A percentile compares a stretch with the other conserved stretches of the same genome.
phyloP scores from a whole-genome alignment of 2,113 vertebrate genomes.

The Catharus fuscescens region DNA sequence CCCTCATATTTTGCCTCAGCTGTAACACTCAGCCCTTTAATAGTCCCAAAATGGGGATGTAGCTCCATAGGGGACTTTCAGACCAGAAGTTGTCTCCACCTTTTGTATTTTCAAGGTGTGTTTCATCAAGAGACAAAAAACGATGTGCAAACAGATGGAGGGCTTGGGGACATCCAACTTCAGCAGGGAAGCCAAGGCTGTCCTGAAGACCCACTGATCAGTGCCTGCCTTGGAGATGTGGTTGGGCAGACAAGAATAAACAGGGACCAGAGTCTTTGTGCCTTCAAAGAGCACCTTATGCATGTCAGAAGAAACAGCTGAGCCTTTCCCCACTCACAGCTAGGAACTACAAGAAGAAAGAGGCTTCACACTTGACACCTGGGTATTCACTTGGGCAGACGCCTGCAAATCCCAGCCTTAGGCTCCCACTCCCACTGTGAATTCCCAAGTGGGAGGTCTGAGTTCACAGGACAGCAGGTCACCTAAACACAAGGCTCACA shows the following conservation, averaged over 20 bases:
- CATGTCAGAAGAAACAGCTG: not conserved
- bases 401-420: not conserved
- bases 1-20: not conserved
- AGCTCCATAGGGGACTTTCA: not conserved
- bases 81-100: not conserved
- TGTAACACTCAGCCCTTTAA: not conserved
- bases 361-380: not conserved
- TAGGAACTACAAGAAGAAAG: not conserved
- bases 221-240: not conserved
- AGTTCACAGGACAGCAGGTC: not conserved
- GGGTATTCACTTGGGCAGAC: not conserved
- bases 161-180: not conserved
- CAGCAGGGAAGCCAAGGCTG: not conserved
- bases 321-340: not conserved
- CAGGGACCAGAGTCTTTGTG: not conserved
- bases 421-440: not conserved
- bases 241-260: not conserved
- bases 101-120: not conserved
- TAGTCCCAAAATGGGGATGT: not conserved
- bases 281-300: not conserved
- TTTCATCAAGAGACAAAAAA: not conserved
- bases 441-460: not conserved
- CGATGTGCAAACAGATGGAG: not conserved
- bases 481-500: not conserved
- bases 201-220: fast-evolving